phyloP scores from a whole-genome alignment of 1,140 invertebrate species.

The Bactericera cockerelli region DNA sequence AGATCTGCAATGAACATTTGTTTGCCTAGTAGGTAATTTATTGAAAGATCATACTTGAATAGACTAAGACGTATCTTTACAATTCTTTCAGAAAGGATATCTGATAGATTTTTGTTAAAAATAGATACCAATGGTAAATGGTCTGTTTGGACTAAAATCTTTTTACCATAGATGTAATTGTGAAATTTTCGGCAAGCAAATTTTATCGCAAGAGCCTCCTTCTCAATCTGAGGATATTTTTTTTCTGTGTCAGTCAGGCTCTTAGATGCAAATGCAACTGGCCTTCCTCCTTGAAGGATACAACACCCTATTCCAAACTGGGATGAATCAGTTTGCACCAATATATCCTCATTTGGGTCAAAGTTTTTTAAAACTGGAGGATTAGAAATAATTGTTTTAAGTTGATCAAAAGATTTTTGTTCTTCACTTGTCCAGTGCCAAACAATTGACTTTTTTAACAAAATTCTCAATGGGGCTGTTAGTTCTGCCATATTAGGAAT shows the following conservation, averaged over 20 bases:
- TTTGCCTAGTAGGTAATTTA: too few relatives aligned
- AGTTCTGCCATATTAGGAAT: too few relatives aligned
- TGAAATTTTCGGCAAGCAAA: slow-evolving; percentile 26
- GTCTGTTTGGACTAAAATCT: slow-evolving; percentile 29
- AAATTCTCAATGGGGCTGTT: too few relatives aligned
- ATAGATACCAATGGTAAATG: slow-evolving; percentile 32
- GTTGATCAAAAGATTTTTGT: too few relatives aligned
- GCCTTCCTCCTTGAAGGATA: slow-evolving; percentile 24
- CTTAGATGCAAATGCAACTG: slow-evolving; percentile 27
- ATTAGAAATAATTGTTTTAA: slow-evolving; percentile 22
- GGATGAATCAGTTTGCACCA: slow-evolving; percentile 25
- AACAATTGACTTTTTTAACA: too few relatives aligned
- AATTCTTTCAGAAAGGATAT: too few relatives aligned
- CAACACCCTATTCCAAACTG: slow-evolving; percentile 26
- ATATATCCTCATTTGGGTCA: slow-evolving; percentile 18
- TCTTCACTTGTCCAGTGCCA: too few relatives aligned
- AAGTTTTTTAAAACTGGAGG: slow-evolving; percentile 23
- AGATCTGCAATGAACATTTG: too few relatives aligned
- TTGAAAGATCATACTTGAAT: too few relatives aligned
- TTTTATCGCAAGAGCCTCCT: slow-evolving; percentile 30
- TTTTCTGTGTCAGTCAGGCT: slow-evolving; percentile 24
- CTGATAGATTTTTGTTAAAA: too few relatives aligned
- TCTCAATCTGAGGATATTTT: slow-evolving; percentile 31
- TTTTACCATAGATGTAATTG: slow-evolving; percentile 26
- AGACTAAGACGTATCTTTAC: too few relatives aligned